Base-by-base conservation (phyloP, 2,113 vertebrate species). In the Cathartes aura region DNA sequence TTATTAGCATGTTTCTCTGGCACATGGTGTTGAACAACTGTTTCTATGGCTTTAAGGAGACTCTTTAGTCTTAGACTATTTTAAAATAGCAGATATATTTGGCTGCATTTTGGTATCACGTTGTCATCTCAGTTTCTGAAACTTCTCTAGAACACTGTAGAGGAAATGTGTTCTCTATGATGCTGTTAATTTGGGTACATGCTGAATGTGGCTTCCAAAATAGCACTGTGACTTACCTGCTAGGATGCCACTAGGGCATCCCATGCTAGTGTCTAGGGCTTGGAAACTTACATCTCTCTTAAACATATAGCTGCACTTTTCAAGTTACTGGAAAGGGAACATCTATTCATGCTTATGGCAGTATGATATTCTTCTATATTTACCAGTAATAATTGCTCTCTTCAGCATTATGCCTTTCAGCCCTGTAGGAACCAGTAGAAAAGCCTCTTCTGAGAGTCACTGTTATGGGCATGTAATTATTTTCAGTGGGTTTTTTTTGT, bases 221-320 rank as follows among this genome's bases (percentile, higher is more conserved):
- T 50, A 94, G 56, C 47, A 32, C 56, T 88, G 82, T 72, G 79
- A 59, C 82, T 90, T 75, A 93, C 86, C 93, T 92, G 66, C 62
- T 89, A 67, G 91, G 63, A 56, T 83, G 80, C 66, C 80, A 86
- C 67, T 63, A 73, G 82, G 79, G 52, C 82, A 89, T 40, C 79
- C 93, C 82, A 94, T 34, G 3, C 67, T 80, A 1, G 58, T 71
- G 58, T 60, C 92, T 94, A 55, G 56, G 78, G n/a, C 85, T 93
- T 82, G 70, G 87, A 78, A 78, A 74, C 80, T 75, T 80, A 29
- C 10, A 79, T 53, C 56, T 88, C 80, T 72, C 58, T 76, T 18
- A 36, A 94, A 70, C 42, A 56, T 40, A 73, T 73, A 58, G 81
- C 55, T 95, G 87, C 55, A 79, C 66, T 94, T 97, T 96, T 96